Evolutionary conservation across 2,797 vertebrate species (phyloP).

Genomic region (Syndactyla subalaris): DNA sequence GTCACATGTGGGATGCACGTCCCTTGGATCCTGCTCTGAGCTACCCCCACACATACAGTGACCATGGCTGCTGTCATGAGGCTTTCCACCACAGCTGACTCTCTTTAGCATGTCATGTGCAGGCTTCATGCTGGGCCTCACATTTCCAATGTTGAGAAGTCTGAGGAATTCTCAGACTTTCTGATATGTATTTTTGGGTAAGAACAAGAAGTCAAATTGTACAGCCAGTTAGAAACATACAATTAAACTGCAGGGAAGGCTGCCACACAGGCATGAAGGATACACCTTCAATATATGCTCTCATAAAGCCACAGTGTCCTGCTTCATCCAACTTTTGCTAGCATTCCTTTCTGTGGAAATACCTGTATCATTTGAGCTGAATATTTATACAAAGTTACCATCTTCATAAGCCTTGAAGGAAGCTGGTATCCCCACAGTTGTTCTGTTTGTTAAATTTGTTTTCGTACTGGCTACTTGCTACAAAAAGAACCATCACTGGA

Average conservation of each 20-base stretch:
- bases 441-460: neutral
- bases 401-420: neutral
- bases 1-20: rapidly evolving
- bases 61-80: rapidly evolving
- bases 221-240: neutral
- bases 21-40: neutral
- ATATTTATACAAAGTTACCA: neutral
- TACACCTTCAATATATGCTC: rapidly evolving
- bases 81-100: neutral
- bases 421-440: neutral
- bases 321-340: neutral
- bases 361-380: neutral
- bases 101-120: neutral
- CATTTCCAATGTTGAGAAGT: neutral
- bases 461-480: no score
- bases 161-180: neutral
- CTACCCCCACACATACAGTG: neutral
- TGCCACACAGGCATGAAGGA: neutral
- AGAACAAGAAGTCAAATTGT: neutral
- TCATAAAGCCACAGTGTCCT: neutral
- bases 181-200: neutral
- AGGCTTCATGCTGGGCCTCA: rapidly evolving
- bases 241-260: neutral
- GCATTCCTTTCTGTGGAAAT: neutral
- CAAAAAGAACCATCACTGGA: neutral